phyloP scores from a whole-genome alignment of 2,113 vertebrate genomes.

The Xiphorhynchus elegans region DNA sequence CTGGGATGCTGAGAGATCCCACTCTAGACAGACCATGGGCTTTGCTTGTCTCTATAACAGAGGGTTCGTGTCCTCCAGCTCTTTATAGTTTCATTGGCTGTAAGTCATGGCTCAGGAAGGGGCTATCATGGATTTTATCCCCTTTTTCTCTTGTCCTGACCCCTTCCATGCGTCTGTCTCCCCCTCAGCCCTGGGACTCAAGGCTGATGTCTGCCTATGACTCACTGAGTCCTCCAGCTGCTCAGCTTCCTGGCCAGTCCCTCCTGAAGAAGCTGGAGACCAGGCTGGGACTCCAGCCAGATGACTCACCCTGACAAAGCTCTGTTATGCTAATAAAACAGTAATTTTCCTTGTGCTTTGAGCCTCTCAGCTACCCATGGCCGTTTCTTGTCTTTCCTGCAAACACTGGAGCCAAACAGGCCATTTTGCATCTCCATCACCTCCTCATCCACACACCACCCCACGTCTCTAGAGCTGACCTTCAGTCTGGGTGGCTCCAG shows the following conservation, averaged over 20 bases:
- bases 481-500: not conserved
- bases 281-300: not conserved
- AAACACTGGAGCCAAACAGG: not conserved
- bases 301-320: not conserved
- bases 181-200: not conserved
- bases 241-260: not conserved
- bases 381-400: not conserved
- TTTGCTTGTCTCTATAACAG: not conserved
- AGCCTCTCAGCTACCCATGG: not conserved
- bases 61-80: not conserved
- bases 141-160: not conserved
- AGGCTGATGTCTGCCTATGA: not conserved
- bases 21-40: fast-evolving
- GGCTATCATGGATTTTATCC: not conserved
- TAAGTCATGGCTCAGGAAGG: not conserved
- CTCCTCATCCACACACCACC: not conserved
- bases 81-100: fast-evolving
- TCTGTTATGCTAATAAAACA: not conserved
- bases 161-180: not conserved
- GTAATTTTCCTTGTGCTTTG: not conserved
- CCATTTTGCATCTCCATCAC: not conserved
- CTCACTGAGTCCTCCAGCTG: not conserved
- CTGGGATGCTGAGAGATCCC: not conserved
- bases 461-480: not conserved
- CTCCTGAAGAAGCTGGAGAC: not conserved